phyloP scores from a whole-genome alignment of 2,797 vertebrate species.

The Crax fasciolata region DNA sequence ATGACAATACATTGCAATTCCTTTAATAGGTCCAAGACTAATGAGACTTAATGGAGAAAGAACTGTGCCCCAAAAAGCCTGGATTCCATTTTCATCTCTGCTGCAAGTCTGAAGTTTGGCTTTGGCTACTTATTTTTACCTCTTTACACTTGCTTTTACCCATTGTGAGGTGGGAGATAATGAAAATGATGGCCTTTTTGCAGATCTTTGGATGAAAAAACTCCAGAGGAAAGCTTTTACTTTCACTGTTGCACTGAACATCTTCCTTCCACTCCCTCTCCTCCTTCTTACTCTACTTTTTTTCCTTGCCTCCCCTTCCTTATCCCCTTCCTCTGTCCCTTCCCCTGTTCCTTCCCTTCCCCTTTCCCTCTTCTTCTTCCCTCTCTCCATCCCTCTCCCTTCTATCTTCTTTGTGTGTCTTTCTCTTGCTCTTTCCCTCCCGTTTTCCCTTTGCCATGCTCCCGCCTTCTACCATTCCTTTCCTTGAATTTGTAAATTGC shows the following conservation, averaged over 20 bases:
- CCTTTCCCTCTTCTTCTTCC: neutral
- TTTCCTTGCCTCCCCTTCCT: neutral
- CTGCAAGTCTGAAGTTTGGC: neutral
- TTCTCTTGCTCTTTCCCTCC: neutral
- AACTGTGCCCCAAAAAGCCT: neutral
- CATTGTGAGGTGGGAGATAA: neutral
- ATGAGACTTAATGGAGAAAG: neutral
- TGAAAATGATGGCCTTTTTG: neutral
- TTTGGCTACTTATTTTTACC: neutral
- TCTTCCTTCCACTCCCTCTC: neutral
- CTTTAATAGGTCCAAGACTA: neutral
- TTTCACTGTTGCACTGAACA: neutral
- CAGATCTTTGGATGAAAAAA: neutral
- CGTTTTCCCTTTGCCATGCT: neutral
- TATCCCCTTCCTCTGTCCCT: neutral
- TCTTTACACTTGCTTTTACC: neutral
- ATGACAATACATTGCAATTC: neutral
- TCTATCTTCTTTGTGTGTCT: neutral
- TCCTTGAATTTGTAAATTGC: neutral
- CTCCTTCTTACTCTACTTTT: neutral
- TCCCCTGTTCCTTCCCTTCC: too few species aligned
- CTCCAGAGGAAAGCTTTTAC: neutral
- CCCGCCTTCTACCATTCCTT: neutral
- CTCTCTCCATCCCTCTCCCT: too few species aligned
- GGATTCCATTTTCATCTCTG: constrained; percentile 8